Conservation (phyloP, 2,888 invertebrate genomes). For the Pogonocherus hispidulus region DNA sequence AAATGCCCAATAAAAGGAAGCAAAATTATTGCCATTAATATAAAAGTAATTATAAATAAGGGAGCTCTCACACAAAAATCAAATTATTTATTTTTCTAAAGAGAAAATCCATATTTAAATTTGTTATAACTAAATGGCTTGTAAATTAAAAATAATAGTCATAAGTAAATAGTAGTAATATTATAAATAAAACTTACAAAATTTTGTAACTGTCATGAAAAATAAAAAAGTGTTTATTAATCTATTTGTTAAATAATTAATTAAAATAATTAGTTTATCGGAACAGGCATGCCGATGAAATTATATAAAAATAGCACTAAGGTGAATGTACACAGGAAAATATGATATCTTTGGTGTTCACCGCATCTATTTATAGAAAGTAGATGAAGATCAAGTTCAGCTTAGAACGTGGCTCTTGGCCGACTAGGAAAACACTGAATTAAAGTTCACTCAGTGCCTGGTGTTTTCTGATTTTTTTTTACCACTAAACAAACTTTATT, state of each 20-base stretch:
- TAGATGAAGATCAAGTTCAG: conserved; percentile 32
- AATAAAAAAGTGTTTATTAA: not conserved
- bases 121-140: too few relatives aligned
- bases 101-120: too few relatives aligned
- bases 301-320: not conserved
- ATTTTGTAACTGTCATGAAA: too few relatives aligned
- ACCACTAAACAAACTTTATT: conserved; percentile 51
- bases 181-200: too few relatives aligned
- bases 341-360: conserved; percentile 3
- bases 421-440: conserved; percentile 28
- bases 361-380: conserved; percentile 27
- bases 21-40: too few relatives aligned
- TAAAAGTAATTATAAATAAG: too few relatives aligned
- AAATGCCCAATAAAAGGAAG: too few relatives aligned
- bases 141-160: too few relatives aligned
- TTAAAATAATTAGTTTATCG: not conserved
- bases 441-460: conserved; percentile 30
- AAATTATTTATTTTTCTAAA: too few relatives aligned
- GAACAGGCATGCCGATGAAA: not conserved
- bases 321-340: conserved; percentile 15
- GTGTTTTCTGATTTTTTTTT: conserved; percentile 31
- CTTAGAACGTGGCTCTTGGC: conserved; percentile 26
- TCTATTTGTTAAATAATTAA: not conserved
- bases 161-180: too few relatives aligned
- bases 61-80: too few relatives aligned